Evolutionary conservation across 2,888 invertebrate genomes (phyloP).

Genomic region (Rotaria socialis): DNA sequence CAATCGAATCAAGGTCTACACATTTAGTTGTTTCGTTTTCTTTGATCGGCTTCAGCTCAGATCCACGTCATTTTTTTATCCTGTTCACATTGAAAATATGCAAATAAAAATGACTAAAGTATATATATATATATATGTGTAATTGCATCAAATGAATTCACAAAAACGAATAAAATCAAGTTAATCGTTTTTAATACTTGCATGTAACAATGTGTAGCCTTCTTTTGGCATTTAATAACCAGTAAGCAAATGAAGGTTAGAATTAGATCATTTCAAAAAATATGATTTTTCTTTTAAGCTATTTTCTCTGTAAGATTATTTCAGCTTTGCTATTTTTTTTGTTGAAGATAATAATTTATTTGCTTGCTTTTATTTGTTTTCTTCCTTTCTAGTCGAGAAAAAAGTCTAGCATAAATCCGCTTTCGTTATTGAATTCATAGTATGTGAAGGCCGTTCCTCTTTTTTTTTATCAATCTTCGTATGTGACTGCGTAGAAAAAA

Average conservation of each 20-base stretch:
- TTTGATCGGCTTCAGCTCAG: neutral
- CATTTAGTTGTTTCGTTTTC: neutral
- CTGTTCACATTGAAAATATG: neutral
- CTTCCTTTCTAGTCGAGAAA: neutral
- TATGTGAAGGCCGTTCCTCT: neutral
- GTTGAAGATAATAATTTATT: neutral
- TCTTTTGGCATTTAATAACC: neutral
- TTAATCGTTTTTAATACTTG: neutral
- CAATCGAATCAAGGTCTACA: neutral
- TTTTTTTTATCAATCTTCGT: neutral
- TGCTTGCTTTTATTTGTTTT: neutral
- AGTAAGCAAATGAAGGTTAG: neutral
- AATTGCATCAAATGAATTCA: neutral
- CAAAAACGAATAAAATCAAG: neutral
- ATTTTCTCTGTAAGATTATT: neutral
- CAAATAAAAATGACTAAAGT: neutral
- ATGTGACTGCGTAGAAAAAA: too few species aligned
- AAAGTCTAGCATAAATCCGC: neutral
- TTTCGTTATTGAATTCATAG: neutral
- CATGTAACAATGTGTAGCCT: neutral
- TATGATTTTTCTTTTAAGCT: neutral
- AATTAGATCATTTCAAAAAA: neutral
- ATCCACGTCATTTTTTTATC: neutral
- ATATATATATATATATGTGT: neutral
- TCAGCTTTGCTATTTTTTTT: neutral